Base-by-base conservation (phyloP, 2,113 vertebrate species). In the Hyaena hyaena region DNA sequence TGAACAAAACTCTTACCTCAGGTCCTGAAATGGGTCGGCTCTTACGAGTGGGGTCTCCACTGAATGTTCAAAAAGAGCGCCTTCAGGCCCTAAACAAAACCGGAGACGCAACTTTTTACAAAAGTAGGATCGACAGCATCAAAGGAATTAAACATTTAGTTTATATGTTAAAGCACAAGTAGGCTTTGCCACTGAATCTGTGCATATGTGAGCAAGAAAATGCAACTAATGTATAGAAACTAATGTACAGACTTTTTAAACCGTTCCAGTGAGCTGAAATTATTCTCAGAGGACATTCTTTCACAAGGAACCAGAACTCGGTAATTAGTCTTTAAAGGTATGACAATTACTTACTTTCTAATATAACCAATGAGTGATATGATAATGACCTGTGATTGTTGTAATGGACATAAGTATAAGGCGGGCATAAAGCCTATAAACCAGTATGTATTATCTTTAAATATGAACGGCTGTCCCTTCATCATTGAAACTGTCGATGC, bases 11-110 rank as follows among this genome's bases (percentile, higher is more conserved):
- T 94, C 98, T 99, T 99, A 99, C 99, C 99, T 99, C 53, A 99
- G 98, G 48, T 99, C 99, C 98, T 99, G 99, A 90, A 99, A 98
- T 58, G 98, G 98, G 91, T 99, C 99, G 1, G 99, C 99, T 97
- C 98, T 99, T 81, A 99, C 98, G 92, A 99, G 97, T 0, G 99
- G 99, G 2, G 99, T 99, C 98, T 99, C 99, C 95, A 99, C 99
- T 24, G 99, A 99, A 90, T 99, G 99, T 98, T 99, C 99, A 98
- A 99, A 99, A 93, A 99, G 97, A 10, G 99, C 99, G 55, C 99
- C 99, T 98, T 99, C 99, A 69, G 99, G 99, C 15, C 99, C 99
- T 99, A 98, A 73, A 92, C 74, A 84, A 93, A 97, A 21, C 21
- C 76, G 91, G 77, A 97, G 7, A 53, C 73, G 53, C 88, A 87